Evolutionary conservation across 2,888 invertebrate genomes (phyloP), one percentile per base, ranked within the genome.

Genomic region (Cataglyphis livida): DNA sequence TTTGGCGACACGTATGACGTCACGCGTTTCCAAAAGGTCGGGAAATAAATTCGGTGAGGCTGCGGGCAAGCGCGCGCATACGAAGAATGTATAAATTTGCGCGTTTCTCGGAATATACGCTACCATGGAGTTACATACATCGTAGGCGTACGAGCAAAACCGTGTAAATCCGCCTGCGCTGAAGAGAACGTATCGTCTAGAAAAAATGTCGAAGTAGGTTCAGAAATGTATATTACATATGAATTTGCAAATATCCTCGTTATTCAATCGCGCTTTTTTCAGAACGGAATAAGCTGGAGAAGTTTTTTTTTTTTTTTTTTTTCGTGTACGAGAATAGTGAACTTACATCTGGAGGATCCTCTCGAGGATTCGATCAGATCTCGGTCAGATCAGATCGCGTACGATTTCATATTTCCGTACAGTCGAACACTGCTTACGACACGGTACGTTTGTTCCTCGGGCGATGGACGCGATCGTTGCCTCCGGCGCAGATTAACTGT

Each of bases 401-500:
- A 25, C 21, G 65, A 65, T 66, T 48, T 76, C n/a, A 28, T n/a
- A 21, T 18, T 78, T 78, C 21, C 18, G 57, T 9, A n/a, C 35
- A 38, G 48, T 62, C 28, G n/a, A 41, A 28, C n/a, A 57, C 41
- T 38, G 12, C 44, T 71, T 38, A 35, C 21, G 35, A 70, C 57
- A 59, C 38, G 59, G 59, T 62, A 62, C 51, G 79, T 81, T 78
- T 70, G 64, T 81, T 81, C 78, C 51, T 51, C 79, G 28, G 62
- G 38, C 38, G 51, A 38, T 64, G 28, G 51, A 81, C 79, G 28
- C 81, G 79, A 62, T 81, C 35, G 51, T 76, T 76, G 74, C 81
- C 81, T 32, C 25, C 61, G 81, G 41, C 38, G 54, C 57, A 71
- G 73, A 79, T 79, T 79, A 79, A 79, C 74, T 73, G 59, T 79